These are phyloP conservation scores for Ophion slaviceki DNA, from an alignment of 2,888 invertebrate species.

Conservation along the genomic window DNA sequence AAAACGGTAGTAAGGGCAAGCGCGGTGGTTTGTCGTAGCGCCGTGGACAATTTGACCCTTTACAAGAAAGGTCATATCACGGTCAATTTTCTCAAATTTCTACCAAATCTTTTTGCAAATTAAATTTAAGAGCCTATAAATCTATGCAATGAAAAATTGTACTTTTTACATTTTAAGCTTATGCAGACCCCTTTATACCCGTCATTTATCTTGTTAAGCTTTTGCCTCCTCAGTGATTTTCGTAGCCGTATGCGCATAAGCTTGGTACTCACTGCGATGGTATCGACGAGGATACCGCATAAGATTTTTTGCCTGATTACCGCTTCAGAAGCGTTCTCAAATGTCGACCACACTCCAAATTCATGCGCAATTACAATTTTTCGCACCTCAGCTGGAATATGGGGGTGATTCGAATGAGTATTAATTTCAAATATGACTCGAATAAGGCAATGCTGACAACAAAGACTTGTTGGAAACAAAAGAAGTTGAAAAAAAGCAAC, in stretches of 20 bases:
- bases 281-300: background rate
- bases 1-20: too few relatives aligned
- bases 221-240: slow-evolving; percentile 5
- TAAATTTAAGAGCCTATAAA: too few relatives aligned
- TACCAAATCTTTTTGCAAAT: too few relatives aligned
- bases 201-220: slow-evolving; percentile 12
- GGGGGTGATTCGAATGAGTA: background rate
- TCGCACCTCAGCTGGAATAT: slow-evolving; percentile 12
- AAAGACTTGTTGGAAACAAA: too few relatives aligned
- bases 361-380: background rate
- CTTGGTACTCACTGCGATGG: slow-evolving; percentile 32
- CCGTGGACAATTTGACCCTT: too few relatives aligned
- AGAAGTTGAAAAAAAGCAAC: background rate
- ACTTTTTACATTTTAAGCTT: too few relatives aligned
- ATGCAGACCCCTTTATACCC: background rate
- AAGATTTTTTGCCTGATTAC: slow-evolving; percentile 9
- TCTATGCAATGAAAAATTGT: too few relatives aligned
- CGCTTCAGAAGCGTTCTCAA: slow-evolving; percentile 33
- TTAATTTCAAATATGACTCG: background rate
- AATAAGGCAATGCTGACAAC: background rate
- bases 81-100: too few relatives aligned
- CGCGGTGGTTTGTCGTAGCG: too few relatives aligned
- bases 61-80: too few relatives aligned
- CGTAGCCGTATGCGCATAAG: slow-evolving; percentile 15
- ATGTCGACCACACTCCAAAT: background rate